Evolutionary conservation across 1,140 invertebrate genomes (phyloP).

Genomic region (Maniola jurtina): DNA sequence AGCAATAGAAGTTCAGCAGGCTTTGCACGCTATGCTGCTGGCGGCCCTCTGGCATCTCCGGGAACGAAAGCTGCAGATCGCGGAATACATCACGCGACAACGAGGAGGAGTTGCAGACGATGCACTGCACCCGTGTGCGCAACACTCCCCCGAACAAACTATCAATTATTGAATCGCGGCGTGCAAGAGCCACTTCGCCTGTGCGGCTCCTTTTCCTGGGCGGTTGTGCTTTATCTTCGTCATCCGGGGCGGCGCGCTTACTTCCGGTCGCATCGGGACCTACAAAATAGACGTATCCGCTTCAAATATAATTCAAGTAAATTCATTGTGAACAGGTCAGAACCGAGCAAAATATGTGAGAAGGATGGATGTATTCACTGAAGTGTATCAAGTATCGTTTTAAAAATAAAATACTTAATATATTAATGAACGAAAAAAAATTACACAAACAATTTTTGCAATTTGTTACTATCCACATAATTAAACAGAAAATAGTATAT

Average conservation of each 20-base stretch:
- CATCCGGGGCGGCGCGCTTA: constrained; percentile 32
- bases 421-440: too few relatives aligned
- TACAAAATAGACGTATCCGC: constrained; percentile 30
- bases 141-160: constrained; percentile 85
- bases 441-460: too few relatives aligned
- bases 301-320: too few relatives aligned
- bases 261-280: constrained; percentile 18
- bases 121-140: constrained; percentile 85
- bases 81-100: constrained; percentile 87
- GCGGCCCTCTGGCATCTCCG: constrained; percentile 79
- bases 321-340: too few relatives aligned
- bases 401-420: too few relatives aligned
- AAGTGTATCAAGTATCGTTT: too few relatives aligned
- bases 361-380: too few relatives aligned
- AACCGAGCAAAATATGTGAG: too few relatives aligned
- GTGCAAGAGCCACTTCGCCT: constrained; percentile 39
- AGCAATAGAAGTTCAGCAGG: constrained; percentile 87
- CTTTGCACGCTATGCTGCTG: constrained; percentile 82
- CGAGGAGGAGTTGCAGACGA: constrained; percentile 84
- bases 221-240: constrained; percentile 19
- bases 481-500: too few relatives aligned
- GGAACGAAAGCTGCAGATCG: constrained; percentile 90
- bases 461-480: background rate
- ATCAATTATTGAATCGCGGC: constrained; percentile 51
- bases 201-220: constrained; percentile 46